Evolutionary conservation across 2,797 vertebrate species (phyloP), one percentile per base, ranked within the genome.

Genomic region (Platalea minor): DNA sequence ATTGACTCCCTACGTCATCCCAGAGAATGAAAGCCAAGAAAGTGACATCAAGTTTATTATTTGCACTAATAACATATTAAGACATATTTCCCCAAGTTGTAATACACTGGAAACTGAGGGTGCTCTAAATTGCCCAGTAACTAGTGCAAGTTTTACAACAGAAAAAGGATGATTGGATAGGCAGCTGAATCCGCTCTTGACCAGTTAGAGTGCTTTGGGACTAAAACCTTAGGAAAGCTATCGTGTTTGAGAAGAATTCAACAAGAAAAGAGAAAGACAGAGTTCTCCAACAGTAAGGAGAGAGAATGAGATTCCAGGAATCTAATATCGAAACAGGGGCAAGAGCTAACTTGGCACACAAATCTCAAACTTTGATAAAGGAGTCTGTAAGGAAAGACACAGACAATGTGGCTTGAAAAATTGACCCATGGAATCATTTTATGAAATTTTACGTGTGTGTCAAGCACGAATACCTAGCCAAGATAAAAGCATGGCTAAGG

Each of bases 351-450:
- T 64, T 63, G 17, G 60, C 51, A 87, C 79, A 75, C 33, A 93
- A 51, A 33, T 46, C 50, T 57, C 53, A 45, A 85, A 8, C 33
- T 82, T n/a, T 24, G 64, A 64, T 48, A 51, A 60, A 35, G 33
- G 9, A 19, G 10, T 5, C 63, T 59, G 7, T 15, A 59, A 76
- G 61, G 67, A 76, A 68, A 64, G 46, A 59, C 0, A 1, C 21
- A 59, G 72, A 45, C 41, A 64, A 29, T 0, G 7, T 17, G 39
- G 31, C 83, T 80, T 74, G 48, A 69, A 85, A 88, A 76, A 41
- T 2, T 19, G 39, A 67, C 59, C 26, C 0, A 0, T 1, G 21
- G 29, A 86, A 35, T 23, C 19, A 76, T 24, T 87, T 63, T 28
- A 29, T 33, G 59, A 53, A 24, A 48, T 76, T 45, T 35, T n/a